A percentile compares a stretch with the other conserved stretches of the same genome.
These are phyloP conservation scores for Anticlea derivata DNA, from an alignment of 2,888 invertebrate species.

Conservation along the genomic window DNA sequence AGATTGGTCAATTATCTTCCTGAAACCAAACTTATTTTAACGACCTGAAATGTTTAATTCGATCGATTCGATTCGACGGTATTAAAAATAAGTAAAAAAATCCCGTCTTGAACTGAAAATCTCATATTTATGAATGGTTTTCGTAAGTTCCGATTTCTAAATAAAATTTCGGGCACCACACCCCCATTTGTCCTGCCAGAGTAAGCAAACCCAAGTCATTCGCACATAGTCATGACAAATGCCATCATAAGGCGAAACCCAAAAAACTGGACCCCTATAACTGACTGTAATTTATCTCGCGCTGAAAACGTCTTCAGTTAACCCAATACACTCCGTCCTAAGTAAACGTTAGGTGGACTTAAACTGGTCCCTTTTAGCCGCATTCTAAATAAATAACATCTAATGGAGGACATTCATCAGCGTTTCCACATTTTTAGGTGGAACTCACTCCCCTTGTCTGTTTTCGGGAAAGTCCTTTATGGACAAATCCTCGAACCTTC, in stretches of 20 bases:
- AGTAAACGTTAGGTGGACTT: conserved; percentile 82
- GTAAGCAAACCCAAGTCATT: conserved; percentile 49
- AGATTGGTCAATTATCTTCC: too few relatives aligned
- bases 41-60: too few relatives aligned
- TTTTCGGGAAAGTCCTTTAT: conserved; percentile 64
- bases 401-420: conserved; percentile 85
- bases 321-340: conserved; percentile 81
- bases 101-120: too few relatives aligned
- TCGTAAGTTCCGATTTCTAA: background rate
- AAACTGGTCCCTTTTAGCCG: conserved; percentile 80
- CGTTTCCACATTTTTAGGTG: conserved; percentile 83
- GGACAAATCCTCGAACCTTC: conserved; percentile 48
- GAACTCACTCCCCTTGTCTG: conserved; percentile 77
- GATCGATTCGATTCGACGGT: too few relatives aligned
- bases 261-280: conserved; percentile 79
- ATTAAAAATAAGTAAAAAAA: too few relatives aligned
- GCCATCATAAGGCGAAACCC: conserved; percentile 71
- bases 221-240: conserved; percentile 68
- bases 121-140: too few relatives aligned
- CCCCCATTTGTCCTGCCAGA: conserved; percentile 15
- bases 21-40: too few relatives aligned
- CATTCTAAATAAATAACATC: conserved; percentile 85
- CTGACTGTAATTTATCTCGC: conserved; percentile 72
- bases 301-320: conserved; percentile 77
- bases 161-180: background rate